Conservation (phyloP, 2,113 vertebrate species). For the Philantomba maxwellii region DNA sequence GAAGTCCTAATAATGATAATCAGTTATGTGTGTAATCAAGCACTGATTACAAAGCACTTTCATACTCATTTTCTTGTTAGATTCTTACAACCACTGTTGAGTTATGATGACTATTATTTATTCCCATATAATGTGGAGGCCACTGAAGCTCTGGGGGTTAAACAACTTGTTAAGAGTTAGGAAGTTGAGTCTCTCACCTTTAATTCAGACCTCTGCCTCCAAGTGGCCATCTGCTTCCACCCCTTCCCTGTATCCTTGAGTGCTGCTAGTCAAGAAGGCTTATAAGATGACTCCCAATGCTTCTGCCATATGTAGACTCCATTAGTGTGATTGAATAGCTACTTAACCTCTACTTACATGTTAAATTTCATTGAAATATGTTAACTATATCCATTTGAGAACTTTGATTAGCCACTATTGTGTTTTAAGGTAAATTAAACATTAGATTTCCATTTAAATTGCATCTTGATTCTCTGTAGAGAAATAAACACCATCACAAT, state of each 20-base stretch:
- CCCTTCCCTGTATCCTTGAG: neutral
- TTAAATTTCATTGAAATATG: neutral
- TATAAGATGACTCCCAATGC: neutral
- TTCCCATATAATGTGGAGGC: neutral
- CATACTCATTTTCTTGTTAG: neutral
- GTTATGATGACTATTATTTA: neutral
- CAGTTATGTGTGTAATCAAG: neutral
- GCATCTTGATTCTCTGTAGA: neutral
- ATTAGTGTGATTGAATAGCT: neutral
- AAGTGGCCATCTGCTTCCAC: neutral
- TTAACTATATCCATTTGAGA: neutral
- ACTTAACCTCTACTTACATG: neutral
- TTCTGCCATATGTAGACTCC: neutral
- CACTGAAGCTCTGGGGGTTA: neutral
- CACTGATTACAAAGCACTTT: neutral
- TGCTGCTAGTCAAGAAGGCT: neutral
- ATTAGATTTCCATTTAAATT: conserved; percentile 17
- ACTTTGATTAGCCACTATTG: neutral
- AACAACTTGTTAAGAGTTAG: neutral
- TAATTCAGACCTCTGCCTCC: neutral
- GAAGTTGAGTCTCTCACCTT: neutral
- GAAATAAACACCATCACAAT: conserved; percentile 26
- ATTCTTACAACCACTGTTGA: neutral
- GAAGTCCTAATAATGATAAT: neutral
- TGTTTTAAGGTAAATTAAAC: conserved; percentile 34